These are phyloP conservation scores for Dynastes tityus DNA, from an alignment of 2,888 invertebrate species.

Conservation along the genomic window DNA sequence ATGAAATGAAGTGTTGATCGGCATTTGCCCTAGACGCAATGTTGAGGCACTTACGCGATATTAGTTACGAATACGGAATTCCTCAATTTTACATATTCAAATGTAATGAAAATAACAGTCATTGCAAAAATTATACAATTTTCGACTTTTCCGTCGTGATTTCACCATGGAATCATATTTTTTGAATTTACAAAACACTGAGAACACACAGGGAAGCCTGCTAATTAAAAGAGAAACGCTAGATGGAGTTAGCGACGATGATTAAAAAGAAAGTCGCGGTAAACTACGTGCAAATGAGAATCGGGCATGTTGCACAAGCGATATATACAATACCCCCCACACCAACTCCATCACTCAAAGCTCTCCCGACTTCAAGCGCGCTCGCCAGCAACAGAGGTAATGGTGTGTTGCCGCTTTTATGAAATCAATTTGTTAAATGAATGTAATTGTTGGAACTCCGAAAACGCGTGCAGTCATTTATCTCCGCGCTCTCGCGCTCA, in stretches of 20 bases:
- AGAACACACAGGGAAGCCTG: background rate
- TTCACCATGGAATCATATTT: too few relatives aligned
- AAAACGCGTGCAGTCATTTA: too few relatives aligned
- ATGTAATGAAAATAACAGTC: too few relatives aligned
- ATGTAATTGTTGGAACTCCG: slow-evolving; percentile 1
- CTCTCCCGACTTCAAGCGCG: background rate
- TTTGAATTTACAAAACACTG: too few relatives aligned
- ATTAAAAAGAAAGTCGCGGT: background rate
- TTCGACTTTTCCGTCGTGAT: too few relatives aligned
- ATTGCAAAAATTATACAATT: too few relatives aligned
- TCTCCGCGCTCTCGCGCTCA: background rate
- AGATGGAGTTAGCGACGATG: background rate
- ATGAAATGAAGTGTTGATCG: too few relatives aligned
- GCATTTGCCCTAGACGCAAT: too few relatives aligned
- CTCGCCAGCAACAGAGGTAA: background rate
- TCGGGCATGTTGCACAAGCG: background rate
- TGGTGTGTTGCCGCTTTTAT: slow-evolving; percentile 6
- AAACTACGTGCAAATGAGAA: background rate
- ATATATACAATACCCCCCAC: too few relatives aligned
- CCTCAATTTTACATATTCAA: too few relatives aligned
- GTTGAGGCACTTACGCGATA: too few relatives aligned
- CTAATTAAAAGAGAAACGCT: background rate
- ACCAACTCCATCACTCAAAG: background rate
- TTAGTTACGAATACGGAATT: too few relatives aligned
- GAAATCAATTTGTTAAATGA: slow-evolving; percentile 20